These are phyloP conservation scores for Sinocyclocheilus anshuiensis DNA, from an alignment of 2,113 vertebrate species.

Conservation along the genomic window DNA sequence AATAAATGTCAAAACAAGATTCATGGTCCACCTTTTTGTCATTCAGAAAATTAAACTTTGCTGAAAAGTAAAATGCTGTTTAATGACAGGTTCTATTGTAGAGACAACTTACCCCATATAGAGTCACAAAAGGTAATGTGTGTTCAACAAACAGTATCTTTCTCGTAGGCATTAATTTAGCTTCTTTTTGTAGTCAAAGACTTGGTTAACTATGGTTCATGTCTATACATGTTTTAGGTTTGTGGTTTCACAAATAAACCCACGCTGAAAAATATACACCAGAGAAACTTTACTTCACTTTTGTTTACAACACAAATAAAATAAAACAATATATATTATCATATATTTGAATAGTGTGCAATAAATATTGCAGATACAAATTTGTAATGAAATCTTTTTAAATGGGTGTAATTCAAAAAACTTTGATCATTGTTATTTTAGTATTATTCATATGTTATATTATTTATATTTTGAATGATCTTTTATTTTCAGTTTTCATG, in stretches of 20 bases:
- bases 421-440: no score
- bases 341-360: background rate
- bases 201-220: background rate
- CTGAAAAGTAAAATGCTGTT: background rate
- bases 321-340: background rate
- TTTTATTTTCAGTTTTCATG: background rate
- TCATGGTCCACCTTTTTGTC: background rate
- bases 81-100: background rate
- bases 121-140: background rate
- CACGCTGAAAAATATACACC: background rate
- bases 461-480: background rate
- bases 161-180: background rate
- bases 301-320: background rate
- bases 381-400: no score
- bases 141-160: background rate
- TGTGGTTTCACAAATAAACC: background rate
- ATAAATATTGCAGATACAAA: background rate
- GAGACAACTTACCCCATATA: background rate
- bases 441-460: no score
- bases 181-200: background rate
- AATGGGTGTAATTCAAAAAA: no score
- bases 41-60: background rate
- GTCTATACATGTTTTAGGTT: background rate
- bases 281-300: background rate
- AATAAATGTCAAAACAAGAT: constrained; percentile 17